Evolutionary conservation across 2,113 vertebrate genomes (phyloP), one percentile per base, ranked within the genome.

Genomic region (Romanogobio albipinnatus): DNA sequence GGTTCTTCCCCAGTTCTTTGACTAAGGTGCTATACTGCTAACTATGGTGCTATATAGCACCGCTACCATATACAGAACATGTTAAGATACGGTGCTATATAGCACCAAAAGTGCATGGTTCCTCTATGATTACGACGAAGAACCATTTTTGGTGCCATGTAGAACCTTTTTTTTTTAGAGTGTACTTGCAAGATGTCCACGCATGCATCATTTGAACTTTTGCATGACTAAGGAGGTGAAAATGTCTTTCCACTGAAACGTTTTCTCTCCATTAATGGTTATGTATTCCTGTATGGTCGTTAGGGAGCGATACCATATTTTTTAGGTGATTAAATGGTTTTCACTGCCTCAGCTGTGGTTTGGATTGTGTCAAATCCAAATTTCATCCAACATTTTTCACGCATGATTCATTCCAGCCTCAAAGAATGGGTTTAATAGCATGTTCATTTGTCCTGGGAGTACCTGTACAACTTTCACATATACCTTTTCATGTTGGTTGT

Each of bases 231-330:
- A 78, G 75, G 56, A 73, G 51, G 75, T 84, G 76, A 81, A 71
- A 68, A 84, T 84, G 77, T 82, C 66, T 64, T 81, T 81, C 59
- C 15, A 73, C 82, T 62, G 43, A 81, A 84, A 62, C 61, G 49
- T 81, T 86, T 88, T 64, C 47, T 84, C 49, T 86, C 87, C 82
- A 84, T 88, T 58, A 84, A 82, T 88, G 87, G 87, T 33, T 78
- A 82, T 84, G 87, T 74, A 68, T 86, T 86, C 4, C 87, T 78
- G 45, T 86, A 76, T 73, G 43, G 53, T 81, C 77, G 66, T 84
- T n/a, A n/a, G 62, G 36, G 56, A 82, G 73, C 56, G 51, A 59
- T 86, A 70, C 61, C 49, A 62, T 84, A 84, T 84, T 86, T 84
- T 86, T 88, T n/a, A 36, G 53, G 73, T 83, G 81, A 81, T 61